Percentiles rank a stretch among this genome's conserved stretches.
Evolutionary conservation across 1,140 invertebrate species (phyloP).

Genomic region (Caenorhabditis remanei): DNA sequence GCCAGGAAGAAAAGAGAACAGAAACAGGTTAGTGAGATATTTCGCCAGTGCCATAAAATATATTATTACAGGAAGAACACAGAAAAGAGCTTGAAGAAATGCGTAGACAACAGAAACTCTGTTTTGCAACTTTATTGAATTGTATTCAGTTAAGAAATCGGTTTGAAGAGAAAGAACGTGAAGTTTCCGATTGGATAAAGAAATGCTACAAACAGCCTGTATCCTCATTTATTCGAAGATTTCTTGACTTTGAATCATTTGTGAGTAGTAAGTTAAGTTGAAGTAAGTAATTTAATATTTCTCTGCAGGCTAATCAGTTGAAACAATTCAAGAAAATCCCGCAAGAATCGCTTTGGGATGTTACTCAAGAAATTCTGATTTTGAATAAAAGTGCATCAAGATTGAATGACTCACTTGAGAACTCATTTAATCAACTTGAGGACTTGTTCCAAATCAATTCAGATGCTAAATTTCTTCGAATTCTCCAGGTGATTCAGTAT

Average conservation of each 20-base stretch:
- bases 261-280: neutral
- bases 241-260: neutral
- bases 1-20: too few species aligned
- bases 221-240: neutral
- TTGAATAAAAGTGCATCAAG: neutral
- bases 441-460: neutral
- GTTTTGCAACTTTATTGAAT: neutral
- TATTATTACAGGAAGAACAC: neutral
- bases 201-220: neutral
- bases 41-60: too few species aligned
- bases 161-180: constrained; percentile 6
- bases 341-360: neutral
- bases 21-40: too few species aligned
- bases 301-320: neutral
- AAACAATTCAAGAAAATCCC: neutral
- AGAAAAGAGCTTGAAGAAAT: neutral
- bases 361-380: neutral
- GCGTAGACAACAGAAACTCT: neutral
- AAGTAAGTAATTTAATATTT: neutral
- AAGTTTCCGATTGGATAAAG: neutral
- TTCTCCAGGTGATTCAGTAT: too few species aligned
- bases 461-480: too few species aligned
- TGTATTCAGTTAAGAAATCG: neutral
- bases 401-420: neutral
- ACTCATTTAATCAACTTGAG: neutral